A percentile compares a stretch with the other conserved stretches of the same genome.
Conservation (phyloP, 1,140 invertebrate species). For the Pygmarrhopalites habei region DNA sequence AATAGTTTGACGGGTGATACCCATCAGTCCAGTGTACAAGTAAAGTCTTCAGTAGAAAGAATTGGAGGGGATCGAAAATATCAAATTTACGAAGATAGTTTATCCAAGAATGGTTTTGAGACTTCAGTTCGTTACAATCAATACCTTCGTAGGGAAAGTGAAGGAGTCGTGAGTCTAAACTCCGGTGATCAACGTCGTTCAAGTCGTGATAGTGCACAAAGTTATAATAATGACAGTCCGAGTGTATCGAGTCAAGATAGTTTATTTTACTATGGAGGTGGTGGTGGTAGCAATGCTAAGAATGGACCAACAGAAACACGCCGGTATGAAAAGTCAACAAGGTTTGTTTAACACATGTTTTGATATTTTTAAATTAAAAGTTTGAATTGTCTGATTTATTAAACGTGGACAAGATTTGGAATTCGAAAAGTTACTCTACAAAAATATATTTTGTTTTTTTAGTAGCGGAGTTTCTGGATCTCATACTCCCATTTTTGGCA, state of each 20-base stretch:
- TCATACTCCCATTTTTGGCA: neutral
- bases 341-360: neutral
- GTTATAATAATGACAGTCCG: conserved; percentile 11
- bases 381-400: neutral
- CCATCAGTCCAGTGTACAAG: no score
- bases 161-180: conserved; percentile 40
- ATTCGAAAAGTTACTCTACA: no score
- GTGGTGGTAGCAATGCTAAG: no score
- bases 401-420: no score
- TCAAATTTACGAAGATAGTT: neutral
- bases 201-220: conserved; percentile 36
- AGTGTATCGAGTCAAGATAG: conserved; percentile 34
- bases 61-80: neutral
- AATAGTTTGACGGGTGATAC: no score
- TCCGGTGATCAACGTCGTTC: conserved; percentile 25
- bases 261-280: conserved; percentile 27
- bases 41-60: no score
- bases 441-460: conserved; percentile 8
- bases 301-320: no score
- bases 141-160: conserved; percentile 45
- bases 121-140: neutral
- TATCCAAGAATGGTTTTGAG: neutral
- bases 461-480: neutral
- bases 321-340: no score
- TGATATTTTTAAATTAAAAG: neutral